These are phyloP conservation scores for Cephus runcator DNA, from an alignment of 2,888 invertebrate species.

Conservation along the genomic window DNA sequence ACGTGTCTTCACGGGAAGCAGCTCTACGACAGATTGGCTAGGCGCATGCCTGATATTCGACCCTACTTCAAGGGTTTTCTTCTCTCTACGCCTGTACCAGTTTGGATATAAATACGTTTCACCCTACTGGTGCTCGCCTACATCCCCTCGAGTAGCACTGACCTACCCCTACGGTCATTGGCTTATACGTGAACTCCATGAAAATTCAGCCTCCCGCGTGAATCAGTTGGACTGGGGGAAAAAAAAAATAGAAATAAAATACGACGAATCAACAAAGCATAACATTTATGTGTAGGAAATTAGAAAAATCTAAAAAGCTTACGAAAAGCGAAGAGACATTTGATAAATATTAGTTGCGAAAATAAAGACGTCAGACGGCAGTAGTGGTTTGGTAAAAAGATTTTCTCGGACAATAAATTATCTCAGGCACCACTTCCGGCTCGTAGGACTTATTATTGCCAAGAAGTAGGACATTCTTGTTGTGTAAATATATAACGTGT, in stretches of 20 bases:
- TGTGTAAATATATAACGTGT: neutral
- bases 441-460: neutral
- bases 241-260: neutral
- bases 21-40: slow-evolving; percentile 31
- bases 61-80: slow-evolving; percentile 6
- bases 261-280: neutral
- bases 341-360: too few species aligned
- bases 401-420: too few species aligned
- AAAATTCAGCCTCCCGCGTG: neutral
- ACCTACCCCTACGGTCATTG: slow-evolving; percentile 25
- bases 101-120: slow-evolving; percentile 4
- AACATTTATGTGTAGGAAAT: neutral
- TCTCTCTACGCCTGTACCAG: slow-evolving; percentile 5
- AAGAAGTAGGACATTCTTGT: neutral
- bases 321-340: too few species aligned
- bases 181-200: neutral
- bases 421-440: too few species aligned
- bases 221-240: neutral
- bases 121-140: slow-evolving; percentile 16
- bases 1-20: slow-evolving; percentile 52
- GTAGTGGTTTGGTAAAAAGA: too few species aligned
- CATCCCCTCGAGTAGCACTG: slow-evolving; percentile 10
- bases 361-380: too few species aligned
- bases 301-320: too few species aligned
- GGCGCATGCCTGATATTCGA: slow-evolving; percentile 50